Evolutionary conservation across 2,797 vertebrate species (phyloP), one percentile per base, ranked within the genome.

Genomic region (Anisognathus igniventris): DNA sequence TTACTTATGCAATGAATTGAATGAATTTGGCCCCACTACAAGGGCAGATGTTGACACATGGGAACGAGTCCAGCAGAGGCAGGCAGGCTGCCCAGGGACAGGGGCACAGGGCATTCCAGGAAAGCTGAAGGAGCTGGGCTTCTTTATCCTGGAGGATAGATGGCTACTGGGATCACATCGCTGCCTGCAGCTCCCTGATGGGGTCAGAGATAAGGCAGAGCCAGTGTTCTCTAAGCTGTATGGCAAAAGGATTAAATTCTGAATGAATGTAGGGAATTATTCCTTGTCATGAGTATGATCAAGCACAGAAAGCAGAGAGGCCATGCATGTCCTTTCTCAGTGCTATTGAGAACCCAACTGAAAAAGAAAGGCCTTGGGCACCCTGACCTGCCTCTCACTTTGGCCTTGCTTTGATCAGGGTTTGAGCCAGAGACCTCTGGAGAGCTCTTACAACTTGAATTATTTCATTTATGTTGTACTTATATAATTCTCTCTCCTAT

Each of bases 41-140:
- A 72, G 70, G 58, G 47, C 90, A 94, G 42, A 31, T 77, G 44
- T 91, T 93, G 91, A 88, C 77, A 56, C 39, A 25, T 1, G 20
- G 85, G 86, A 86, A n/a, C 0, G 1, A 71, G 22, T 17, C 67
- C 86, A 92, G 65, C 21, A 24, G 62, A 79, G 67, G 64, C 86
- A 74, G 66, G 28, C 44, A 78, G 77, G 48, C 42, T 71, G 24
- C 45, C 50, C 74, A 82, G 64, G 56, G 25, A 9, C 35, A 56
- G 31, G 48, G 61, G 64, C 73, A 81, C 20, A 44, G 25, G 64
- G 27, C n/a, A 23, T 25, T 66, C 2, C 3, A 80, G 23, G 13
- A 40, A 57, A 79, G 19, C 19, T 57, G 24, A 21, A 76, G 78
- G 75, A 88, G 15, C 25, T 40, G n/a, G 50, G 45, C 21, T 82